Base-by-base conservation (phyloP, 2,797 vertebrate species). In the Podargus strigoides region DNA sequence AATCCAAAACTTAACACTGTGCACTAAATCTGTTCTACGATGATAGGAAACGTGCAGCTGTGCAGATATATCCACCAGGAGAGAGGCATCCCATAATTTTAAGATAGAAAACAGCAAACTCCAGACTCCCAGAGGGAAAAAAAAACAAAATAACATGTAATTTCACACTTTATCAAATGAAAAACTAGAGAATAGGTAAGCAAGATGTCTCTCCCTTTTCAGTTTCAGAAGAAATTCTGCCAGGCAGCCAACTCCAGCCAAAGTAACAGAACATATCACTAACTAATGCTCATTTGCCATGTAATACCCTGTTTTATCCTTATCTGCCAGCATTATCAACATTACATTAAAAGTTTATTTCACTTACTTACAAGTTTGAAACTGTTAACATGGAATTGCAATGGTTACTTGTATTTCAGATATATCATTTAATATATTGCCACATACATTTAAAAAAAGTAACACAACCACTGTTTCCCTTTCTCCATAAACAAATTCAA, bases 1-100 rank as follows among this genome's bases (percentile, higher is more conserved):
- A 97, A 81, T 86, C 69, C 91, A 83, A 91, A 95, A 84, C 5
- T 56, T 95, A 91, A 90, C 58, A 82, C 20, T 49, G 66, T 87
- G 64, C 50, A 91, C 89, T 87, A 96, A 76, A 94, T 42, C 53
- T 81, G 27, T 86, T 85, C 79, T 53, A 26, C 63, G 78, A 94
- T 72, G 66, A 96, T 9, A 87, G 60, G 93, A 97, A 97, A 96
- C 49, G 46, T 60, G 83, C 53, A 46, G 58, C 47, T 74, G 46
- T 69, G 52, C 36, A 95, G 68, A 87, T 22, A 79, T 5, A 73
- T 63, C 55, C 59, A 92, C 39, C 78, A 81, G 75, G 66, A 93
- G 42, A 97, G 77, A 95, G 68, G 27, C 14, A 89, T 44, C 23
- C 37, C 91, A 46, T 39, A 60, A 84, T 64, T 64, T 41, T 32